Evolutionary conservation across 92 coral and sea anemone species (phyloP).

Genomic region (Diadumene lineata): DNA sequence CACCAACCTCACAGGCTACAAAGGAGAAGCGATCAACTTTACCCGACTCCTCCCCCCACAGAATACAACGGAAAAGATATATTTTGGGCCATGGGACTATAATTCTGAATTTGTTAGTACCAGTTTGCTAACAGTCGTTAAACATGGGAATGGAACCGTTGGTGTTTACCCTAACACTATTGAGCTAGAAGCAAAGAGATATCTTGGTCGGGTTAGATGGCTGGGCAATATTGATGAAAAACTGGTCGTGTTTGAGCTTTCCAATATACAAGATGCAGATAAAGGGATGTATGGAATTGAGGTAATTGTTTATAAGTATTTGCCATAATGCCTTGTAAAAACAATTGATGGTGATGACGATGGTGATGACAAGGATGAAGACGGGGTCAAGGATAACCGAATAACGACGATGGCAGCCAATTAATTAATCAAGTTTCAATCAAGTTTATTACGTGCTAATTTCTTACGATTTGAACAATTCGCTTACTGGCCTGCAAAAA

Average conservation of each 20-base stretch:
- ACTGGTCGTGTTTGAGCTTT: slow-evolving; percentile 29
- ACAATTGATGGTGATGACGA: neutral
- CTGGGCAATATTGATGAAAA: slow-evolving; percentile 19
- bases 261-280: slow-evolving; percentile 4
- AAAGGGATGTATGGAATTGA: slow-evolving; percentile 27
- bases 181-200: neutral
- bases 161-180: neutral
- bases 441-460: neutral
- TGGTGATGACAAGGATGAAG: neutral
- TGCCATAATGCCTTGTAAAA: too few species aligned
- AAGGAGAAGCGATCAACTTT: slow-evolving; percentile 28
- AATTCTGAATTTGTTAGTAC: neutral
- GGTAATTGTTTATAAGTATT: too few species aligned
- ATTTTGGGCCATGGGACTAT: slow-evolving; percentile 31
- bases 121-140: neutral
- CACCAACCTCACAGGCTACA: neutral
- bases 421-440: neutral
- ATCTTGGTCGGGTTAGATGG: slow-evolving; percentile 30
- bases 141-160: neutral
- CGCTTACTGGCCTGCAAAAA: too few species aligned
- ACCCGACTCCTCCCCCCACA: slow-evolving; percentile 13
- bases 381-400: neutral
- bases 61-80: slow-evolving; percentile 16
- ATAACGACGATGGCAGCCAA: neutral
- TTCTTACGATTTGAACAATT: neutral